A percentile compares a stretch with the other conserved stretches of the same genome.
Evolutionary conservation across 2,797 vertebrate species (phyloP).

Genomic region (Sciaenops ocellatus): DNA sequence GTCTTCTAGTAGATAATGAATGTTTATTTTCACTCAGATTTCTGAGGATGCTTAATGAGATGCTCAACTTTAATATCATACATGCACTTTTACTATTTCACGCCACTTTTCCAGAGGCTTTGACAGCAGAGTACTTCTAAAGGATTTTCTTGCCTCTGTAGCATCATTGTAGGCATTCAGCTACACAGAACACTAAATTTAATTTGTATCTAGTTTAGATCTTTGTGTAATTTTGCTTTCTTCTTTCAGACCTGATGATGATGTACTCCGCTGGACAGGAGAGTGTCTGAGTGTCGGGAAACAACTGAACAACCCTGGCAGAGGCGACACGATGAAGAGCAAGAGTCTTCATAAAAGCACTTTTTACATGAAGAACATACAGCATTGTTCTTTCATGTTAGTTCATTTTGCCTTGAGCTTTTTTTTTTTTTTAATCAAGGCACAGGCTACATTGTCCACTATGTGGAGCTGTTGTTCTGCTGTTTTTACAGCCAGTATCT

Average conservation of each 20-base stretch:
- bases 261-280: slow-evolving; percentile 38
- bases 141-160: too few relatives aligned
- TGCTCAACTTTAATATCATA: too few relatives aligned
- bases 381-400: background rate
- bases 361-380: background rate
- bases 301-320: background rate
- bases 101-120: too few relatives aligned
- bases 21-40: too few relatives aligned
- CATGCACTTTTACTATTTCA: too few relatives aligned
- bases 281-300: background rate
- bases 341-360: background rate
- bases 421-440: background rate
- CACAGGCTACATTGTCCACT: slow-evolving; percentile 48
- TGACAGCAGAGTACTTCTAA: too few relatives aligned
- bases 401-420: background rate
- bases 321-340: background rate
- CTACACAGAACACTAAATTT: too few relatives aligned
- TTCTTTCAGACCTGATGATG: slow-evolving; percentile 50
- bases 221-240: background rate
- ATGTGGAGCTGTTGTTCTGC: slow-evolving; percentile 63
- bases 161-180: too few relatives aligned
- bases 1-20: too few relatives aligned
- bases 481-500: background rate
- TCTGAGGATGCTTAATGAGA: too few relatives aligned
- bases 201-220: too few relatives aligned